phyloP scores from a whole-genome alignment of 2,888 invertebrate species.

The Tipula confusa region DNA sequence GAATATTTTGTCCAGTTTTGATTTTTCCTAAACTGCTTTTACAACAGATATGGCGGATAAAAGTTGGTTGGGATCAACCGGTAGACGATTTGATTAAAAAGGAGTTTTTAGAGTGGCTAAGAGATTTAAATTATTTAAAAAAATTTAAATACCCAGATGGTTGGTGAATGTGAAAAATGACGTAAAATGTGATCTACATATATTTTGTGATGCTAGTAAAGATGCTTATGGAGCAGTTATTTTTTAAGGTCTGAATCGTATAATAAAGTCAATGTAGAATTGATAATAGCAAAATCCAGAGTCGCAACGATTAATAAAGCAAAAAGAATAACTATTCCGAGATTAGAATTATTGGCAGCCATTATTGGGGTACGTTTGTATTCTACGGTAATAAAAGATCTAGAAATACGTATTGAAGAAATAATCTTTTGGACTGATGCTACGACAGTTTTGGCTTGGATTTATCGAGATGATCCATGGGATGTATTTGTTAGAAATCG shows the following conservation, averaged over 20 bases:
- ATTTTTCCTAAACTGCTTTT: neutral
- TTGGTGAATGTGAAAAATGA: neutral
- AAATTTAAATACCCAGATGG: neutral
- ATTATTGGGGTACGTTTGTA: constrained; percentile 38
- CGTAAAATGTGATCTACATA: neutral
- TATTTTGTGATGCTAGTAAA: constrained; percentile 31
- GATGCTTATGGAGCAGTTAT: neutral
- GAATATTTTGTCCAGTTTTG: neutral
- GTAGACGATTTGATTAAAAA: neutral
- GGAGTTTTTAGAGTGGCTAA: neutral
- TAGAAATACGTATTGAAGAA: constrained; percentile 34
- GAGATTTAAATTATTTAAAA: neutral
- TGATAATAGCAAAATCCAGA: constrained; percentile 39
- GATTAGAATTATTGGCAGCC: constrained; percentile 41
- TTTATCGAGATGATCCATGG: neutral
- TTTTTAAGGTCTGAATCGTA: constrained; percentile 37
- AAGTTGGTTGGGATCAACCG: constrained; percentile 26
- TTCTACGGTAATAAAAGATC: constrained; percentile 32
- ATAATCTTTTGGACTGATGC: constrained; percentile 38
- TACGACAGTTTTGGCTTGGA: neutral
- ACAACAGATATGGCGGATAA: neutral
- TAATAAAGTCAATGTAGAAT: constrained; percentile 35
- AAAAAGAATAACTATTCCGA: constrained; percentile 38
- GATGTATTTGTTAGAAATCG: constrained; percentile 35
- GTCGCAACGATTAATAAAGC: constrained; percentile 38